These are phyloP conservation scores for Agrochola litura DNA, from an alignment of 2,888 invertebrate genomes.

Conservation along the genomic window DNA sequence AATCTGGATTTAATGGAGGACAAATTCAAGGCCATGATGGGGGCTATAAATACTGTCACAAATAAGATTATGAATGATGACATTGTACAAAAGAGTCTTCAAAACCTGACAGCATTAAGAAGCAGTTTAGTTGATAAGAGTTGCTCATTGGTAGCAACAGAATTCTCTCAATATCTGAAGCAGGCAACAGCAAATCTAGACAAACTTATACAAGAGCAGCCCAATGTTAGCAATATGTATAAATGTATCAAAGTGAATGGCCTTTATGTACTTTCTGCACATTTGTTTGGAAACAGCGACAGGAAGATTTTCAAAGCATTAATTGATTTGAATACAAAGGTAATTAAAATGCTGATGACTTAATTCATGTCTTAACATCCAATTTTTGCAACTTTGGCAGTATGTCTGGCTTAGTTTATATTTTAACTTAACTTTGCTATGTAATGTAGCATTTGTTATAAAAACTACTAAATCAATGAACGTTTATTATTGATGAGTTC, in stretches of 20 bases:
- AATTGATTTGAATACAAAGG: constrained; percentile 94
- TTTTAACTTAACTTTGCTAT: not conserved
- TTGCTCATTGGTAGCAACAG: constrained; percentile 87
- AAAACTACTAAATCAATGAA: not conserved
- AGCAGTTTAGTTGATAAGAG: constrained; percentile 87
- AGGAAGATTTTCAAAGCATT: constrained; percentile 94
- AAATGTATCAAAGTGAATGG: constrained; percentile 93
- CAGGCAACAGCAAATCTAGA: constrained; percentile 92
- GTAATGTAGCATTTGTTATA: constrained; percentile 3
- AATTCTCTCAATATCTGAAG: constrained; percentile 92
- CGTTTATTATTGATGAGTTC: not conserved
- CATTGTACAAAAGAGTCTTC: constrained; percentile 92
- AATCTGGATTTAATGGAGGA: constrained; percentile 91
- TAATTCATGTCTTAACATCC: not conserved
- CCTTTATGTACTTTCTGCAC: constrained; percentile 92
- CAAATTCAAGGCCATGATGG: constrained; percentile 92
- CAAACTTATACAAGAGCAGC: constrained; percentile 86
- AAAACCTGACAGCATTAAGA: constrained; percentile 83
- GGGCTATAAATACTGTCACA: constrained; percentile 93
- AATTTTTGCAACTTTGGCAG: too few relatives aligned
- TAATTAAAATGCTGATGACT: constrained; percentile 71
- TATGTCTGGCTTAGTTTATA: not conserved
- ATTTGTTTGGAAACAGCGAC: constrained; percentile 94
- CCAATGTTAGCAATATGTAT: constrained; percentile 88
- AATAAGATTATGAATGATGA: constrained; percentile 92